Evolutionary conservation across 2,888 invertebrate genomes (phyloP).

Genomic region (Parthenolecanium corni): DNA sequence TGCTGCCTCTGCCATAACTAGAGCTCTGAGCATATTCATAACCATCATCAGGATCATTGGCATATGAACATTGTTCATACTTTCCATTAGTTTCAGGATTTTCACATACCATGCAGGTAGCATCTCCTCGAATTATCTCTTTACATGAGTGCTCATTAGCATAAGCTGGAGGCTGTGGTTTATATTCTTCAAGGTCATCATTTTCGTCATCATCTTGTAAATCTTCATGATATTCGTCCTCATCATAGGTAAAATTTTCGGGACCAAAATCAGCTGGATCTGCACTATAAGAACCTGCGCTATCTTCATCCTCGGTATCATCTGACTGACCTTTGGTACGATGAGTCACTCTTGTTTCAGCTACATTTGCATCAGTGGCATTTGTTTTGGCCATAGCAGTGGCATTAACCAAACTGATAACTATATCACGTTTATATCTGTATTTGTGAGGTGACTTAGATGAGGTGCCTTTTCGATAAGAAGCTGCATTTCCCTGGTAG

Average conservation of each 20-base stretch:
- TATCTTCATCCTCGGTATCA: neutral
- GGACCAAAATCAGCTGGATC: conserved; percentile 1
- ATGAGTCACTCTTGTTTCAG: conserved; percentile 16
- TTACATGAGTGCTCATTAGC: conserved; percentile 30
- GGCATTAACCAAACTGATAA: neutral
- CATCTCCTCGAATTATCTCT: conserved; percentile 39
- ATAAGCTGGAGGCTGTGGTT: conserved; percentile 15
- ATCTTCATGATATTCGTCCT: conserved; percentile 19
- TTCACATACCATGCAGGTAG: conserved; percentile 55
- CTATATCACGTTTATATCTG: conserved; percentile 9
- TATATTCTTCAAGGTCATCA: conserved; percentile 29
- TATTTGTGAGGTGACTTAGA: neutral
- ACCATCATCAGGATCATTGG: conserved; percentile 57
- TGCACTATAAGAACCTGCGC: neutral
- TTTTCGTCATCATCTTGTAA: conserved; percentile 30
- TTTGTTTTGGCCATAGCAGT: neutral
- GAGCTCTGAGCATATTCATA: conserved; percentile 38
- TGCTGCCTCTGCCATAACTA: conserved; percentile 31
- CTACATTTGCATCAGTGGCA: conserved; percentile 6
- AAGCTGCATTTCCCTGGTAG: conserved; percentile 16
- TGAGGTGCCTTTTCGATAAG: neutral
- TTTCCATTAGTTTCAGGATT: conserved; percentile 62
- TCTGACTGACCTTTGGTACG: neutral
- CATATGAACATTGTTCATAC: conserved; percentile 69
- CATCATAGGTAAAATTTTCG: neutral